Percentiles rank a stretch among this genome's conserved stretches.
Conservation (phyloP, 2,888 invertebrate species). For the Tinea pellionella region DNA sequence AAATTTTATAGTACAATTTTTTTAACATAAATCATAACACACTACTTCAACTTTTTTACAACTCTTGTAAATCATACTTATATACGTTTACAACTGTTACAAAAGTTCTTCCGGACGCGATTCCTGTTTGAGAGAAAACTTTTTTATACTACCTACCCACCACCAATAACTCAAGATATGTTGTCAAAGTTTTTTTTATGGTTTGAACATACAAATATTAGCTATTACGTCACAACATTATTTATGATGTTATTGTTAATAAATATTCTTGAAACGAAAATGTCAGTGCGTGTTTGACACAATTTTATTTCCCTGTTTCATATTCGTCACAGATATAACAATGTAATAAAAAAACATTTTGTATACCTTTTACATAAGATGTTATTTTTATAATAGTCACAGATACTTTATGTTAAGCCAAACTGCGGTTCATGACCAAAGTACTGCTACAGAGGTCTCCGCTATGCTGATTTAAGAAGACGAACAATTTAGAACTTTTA, state of each 20-base stretch:
- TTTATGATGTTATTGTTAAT: slow-evolving; percentile 41
- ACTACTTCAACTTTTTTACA: slow-evolving; percentile 37
- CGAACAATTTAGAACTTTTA: no score
- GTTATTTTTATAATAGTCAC: no score
- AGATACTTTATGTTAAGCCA: no score
- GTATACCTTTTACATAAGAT: no score
- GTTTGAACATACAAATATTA: slow-evolving; percentile 39
- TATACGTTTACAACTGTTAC: slow-evolving; percentile 51
- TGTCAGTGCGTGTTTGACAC: neutral
- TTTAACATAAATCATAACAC: neutral
- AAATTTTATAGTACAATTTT: no score
- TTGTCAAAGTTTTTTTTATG: slow-evolving; percentile 51
- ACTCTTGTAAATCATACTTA: slow-evolving; percentile 54
- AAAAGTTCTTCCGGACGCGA: slow-evolving; percentile 41
- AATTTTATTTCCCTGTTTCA: no score
- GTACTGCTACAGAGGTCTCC: no score
- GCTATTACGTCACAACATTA: slow-evolving; percentile 32
- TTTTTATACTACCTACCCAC: slow-evolving; percentile 44
- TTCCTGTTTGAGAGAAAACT: slow-evolving; percentile 31
- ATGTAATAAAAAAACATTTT: no score
- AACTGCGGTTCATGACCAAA: no score
- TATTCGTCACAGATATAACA: neutral
- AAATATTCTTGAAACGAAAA: neutral
- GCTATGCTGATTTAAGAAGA: no score
- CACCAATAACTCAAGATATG: slow-evolving; percentile 48